These are phyloP conservation scores for Mirounga angustirostris DNA, from an alignment of 2,113 vertebrate genomes.

Conservation along the genomic window DNA sequence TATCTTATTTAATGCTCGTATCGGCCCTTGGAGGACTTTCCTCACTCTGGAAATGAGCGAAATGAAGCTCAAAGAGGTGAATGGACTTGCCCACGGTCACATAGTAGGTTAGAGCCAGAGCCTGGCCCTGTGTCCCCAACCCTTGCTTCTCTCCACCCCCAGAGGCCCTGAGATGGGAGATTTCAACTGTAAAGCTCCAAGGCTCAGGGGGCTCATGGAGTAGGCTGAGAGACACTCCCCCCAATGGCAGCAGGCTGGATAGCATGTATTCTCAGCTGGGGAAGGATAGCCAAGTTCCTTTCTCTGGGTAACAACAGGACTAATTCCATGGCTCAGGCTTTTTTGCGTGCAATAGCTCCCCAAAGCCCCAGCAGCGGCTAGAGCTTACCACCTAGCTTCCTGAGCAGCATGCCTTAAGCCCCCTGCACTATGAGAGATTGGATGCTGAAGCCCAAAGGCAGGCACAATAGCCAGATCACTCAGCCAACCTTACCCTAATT, in stretches of 20 bases:
- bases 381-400: constrained; percentile 31
- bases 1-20: not conserved
- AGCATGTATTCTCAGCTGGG: not conserved
- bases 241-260: not conserved
- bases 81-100: not conserved
- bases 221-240: not conserved
- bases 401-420: constrained; percentile 47
- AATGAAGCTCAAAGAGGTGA: not conserved
- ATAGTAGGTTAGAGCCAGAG: not conserved
- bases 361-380: not conserved
- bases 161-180: not conserved
- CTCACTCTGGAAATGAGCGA: not conserved
- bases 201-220: not conserved
- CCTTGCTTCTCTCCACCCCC: not conserved
- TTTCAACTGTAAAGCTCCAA: not conserved
- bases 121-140: not conserved
- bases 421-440: constrained; percentile 70
- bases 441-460: constrained; percentile 25
- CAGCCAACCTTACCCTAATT: constrained; percentile 56
- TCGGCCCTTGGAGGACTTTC: not conserved
- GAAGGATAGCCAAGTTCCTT: not conserved
- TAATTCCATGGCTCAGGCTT: constrained; percentile 1
- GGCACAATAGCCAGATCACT: constrained; percentile 71
- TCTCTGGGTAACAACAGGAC: not conserved
- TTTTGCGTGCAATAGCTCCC: constrained; percentile 8